Conservation (phyloP, 2,113 vertebrate species). For the Bettongia penicillata region DNA sequence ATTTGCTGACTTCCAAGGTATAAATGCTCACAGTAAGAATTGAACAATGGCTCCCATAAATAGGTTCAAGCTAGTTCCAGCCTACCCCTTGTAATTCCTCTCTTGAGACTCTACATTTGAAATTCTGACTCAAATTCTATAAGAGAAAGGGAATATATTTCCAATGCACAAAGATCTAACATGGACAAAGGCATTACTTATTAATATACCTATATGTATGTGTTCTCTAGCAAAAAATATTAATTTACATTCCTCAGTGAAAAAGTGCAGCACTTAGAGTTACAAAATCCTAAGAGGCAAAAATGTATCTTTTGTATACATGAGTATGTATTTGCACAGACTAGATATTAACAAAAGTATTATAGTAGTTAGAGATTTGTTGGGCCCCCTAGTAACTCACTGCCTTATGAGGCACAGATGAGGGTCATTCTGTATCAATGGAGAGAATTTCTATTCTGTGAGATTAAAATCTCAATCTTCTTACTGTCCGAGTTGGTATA, state of each 20-base stretch:
- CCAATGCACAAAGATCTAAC: not conserved
- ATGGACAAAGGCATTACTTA: not conserved
- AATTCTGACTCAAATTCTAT: not conserved
- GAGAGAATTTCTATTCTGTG: no score
- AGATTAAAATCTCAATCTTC: no score
- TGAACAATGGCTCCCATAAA: not conserved
- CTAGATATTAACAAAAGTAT: not conserved
- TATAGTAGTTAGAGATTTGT: not conserved
- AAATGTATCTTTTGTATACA: not conserved
- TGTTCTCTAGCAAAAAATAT: not conserved
- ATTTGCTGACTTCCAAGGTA: not conserved
- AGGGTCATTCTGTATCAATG: not conserved
- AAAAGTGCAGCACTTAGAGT: not conserved
- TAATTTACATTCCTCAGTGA: not conserved
- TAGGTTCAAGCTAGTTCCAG: not conserved
- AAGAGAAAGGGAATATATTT: not conserved
- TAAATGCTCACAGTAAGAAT: not conserved
- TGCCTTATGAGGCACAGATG: not conserved
- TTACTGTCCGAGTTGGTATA: no score
- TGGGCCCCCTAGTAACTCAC: not conserved
- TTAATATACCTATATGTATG: not conserved
- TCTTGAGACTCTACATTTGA: not conserved
- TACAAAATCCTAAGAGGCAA: not conserved
- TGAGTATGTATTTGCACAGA: not conserved
- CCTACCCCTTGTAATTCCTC: not conserved